phyloP scores from a whole-genome alignment of 2,888 invertebrate genomes.

The Drosophila longiperda region DNA sequence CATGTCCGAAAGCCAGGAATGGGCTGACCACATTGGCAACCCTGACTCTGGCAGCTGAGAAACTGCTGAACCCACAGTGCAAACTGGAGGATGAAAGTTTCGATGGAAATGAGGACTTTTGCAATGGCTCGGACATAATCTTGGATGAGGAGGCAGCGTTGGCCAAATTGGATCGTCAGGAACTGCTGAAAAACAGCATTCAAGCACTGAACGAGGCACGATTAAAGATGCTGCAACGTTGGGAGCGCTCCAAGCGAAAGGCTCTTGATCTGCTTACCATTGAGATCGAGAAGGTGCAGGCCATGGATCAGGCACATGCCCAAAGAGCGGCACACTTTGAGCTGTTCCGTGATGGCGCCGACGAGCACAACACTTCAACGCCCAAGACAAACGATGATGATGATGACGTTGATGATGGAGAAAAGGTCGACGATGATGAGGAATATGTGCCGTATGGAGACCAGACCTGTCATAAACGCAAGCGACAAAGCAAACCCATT shows the following conservation, averaged over 20 bases:
- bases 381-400: constrained; percentile 58
- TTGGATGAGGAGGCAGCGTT: constrained; percentile 38
- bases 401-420: constrained; percentile 31
- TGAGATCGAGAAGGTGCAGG: constrained; percentile 66
- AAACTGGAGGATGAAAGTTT: constrained; percentile 4
- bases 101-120: not conserved
- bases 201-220: constrained; percentile 52
- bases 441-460: constrained; percentile 54
- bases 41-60: constrained; percentile 62
- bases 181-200: constrained; percentile 47
- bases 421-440: constrained; percentile 52
- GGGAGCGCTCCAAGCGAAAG: constrained; percentile 67
- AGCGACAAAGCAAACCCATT: constrained; percentile 39
- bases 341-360: constrained; percentile 45
- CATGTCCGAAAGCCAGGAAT: constrained; percentile 9
- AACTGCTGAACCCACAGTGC: constrained; percentile 32
- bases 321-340: constrained; percentile 32
- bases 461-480: constrained; percentile 36
- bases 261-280: constrained; percentile 56
- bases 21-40: constrained; percentile 54
- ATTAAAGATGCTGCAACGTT: constrained; percentile 48
- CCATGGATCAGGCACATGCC: constrained; percentile 44
- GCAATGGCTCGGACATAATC: not conserved
- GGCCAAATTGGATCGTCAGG: constrained; percentile 24
- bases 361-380: constrained; percentile 60